phyloP scores from a whole-genome alignment of 2,113 vertebrate species.

The Ophiodon elongatus region DNA sequence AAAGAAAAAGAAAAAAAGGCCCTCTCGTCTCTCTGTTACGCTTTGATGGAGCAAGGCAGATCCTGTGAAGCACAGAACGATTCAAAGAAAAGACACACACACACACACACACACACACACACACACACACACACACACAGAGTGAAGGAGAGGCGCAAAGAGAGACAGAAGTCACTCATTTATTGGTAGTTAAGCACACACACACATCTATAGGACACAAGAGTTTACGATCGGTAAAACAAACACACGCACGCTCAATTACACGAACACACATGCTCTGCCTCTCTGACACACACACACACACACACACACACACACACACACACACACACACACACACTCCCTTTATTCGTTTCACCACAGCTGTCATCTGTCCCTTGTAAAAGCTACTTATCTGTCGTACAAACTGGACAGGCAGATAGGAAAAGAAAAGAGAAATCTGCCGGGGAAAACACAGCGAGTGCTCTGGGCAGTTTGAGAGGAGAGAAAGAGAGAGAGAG shows the following conservation, averaged over 20 bases:
- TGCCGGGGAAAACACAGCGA: background rate
- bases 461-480: slow-evolving; percentile 24
- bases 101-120: background rate
- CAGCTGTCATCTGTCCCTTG: slow-evolving; percentile 22
- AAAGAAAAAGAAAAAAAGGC: background rate
- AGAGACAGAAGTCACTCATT: slow-evolving; percentile 31
- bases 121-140: slow-evolving; percentile 6
- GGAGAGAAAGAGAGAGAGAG: slow-evolving; percentile 5
- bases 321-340: too few species aligned
- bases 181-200: background rate
- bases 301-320: too few species aligned
- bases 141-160: slow-evolving; percentile 1
- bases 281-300: background rate
- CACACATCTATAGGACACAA: background rate
- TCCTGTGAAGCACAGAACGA: slow-evolving; percentile 48
- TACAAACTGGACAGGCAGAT: slow-evolving; percentile 26
- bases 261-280: background rate
- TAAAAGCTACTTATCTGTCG: slow-evolving; percentile 44
- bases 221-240: background rate
- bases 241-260: background rate
- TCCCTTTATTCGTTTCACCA: slow-evolving; percentile 4
- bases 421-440: slow-evolving; percentile 29
- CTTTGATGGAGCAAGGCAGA: slow-evolving; percentile 58
- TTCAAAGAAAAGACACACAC: slow-evolving; percentile 53
- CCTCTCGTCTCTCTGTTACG: slow-evolving; percentile 43